Conservation (phyloP, 2,797 vertebrate species). For the Eremophila alpestris region DNA sequence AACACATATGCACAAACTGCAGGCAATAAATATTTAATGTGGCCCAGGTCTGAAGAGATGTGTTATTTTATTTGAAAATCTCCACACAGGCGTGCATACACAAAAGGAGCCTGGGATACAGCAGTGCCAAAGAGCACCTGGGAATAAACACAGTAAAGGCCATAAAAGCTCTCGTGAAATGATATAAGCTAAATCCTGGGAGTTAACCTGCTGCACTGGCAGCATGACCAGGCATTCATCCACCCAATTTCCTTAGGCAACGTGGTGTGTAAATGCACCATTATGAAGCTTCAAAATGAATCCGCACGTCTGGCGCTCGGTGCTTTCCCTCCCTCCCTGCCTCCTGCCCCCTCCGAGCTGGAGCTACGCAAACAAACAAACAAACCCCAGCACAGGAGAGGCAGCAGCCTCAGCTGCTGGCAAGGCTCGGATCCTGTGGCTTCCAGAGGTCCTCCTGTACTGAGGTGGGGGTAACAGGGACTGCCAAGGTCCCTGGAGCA, state of each 20-base stretch:
- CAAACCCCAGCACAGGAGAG: background rate
- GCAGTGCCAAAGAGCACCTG: conserved; percentile 66
- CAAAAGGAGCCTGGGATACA: conserved; percentile 16
- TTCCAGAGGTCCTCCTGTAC: background rate
- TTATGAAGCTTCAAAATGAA: conserved; percentile 80
- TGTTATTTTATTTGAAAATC: conserved; percentile 73
- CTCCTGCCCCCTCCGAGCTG: background rate
- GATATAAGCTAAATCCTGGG: conserved; percentile 76
- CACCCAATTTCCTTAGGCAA: conserved; percentile 76
- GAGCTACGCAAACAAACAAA: conserved; percentile 54
- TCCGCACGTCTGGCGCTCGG: conserved; percentile 69
- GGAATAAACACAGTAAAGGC: conserved; percentile 73
- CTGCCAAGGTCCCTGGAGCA: background rate
- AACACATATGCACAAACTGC: conserved; percentile 56
- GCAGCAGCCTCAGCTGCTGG: background rate
- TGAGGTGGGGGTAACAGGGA: fast-evolving
- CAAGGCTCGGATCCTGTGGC: fast-evolving
- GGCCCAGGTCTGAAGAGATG: conserved; percentile 57
- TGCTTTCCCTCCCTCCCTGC: background rate
- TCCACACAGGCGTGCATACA: background rate
- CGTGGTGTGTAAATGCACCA: conserved; percentile 70
- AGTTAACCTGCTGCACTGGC: conserved; percentile 74
- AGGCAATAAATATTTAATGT: conserved; percentile 78
- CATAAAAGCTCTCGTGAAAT: conserved; percentile 70
- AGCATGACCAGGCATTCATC: conserved; percentile 82